Evolutionary conservation across 2,113 vertebrate species (phyloP), one percentile per base, ranked within the genome.

Genomic region (Petromus typicus): DNA sequence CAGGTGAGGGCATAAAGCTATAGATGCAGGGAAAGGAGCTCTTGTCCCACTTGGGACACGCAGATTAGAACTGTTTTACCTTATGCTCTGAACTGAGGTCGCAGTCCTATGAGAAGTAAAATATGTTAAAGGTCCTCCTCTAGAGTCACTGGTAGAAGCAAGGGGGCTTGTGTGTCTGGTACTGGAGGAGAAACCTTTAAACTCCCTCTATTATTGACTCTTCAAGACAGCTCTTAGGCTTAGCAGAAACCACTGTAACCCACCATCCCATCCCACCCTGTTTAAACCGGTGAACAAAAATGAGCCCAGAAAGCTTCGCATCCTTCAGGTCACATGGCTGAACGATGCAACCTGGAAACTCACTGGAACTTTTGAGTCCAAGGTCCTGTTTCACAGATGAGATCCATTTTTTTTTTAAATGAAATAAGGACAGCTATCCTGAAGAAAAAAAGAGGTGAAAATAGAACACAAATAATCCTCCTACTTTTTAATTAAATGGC

Each of bases 401-500:
- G 32, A 82, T 59, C 9, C 18, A 32, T 30, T 61, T 80, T 34
- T n/a, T 76, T 90, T 66, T 23, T 1, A 54, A 90, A 88, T 73
- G 11, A 86, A 91, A 56, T 67, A 57, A 86, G 73, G 45, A 93
- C 89, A 93, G 40, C 66, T 84, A 25, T 80, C 45, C 22, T 73
- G 37, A 91, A 63, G 40, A 95, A 94, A n/a, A 37, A 37, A 59
- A 25, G 56, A 94, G 43, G 37, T 82, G 85, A 82, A 93, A 61
- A 67, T 59, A 40, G 48, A 73, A 17, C 73, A 45, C 63, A 81
- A 61, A 84, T 80, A 78, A 63, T 51, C 32, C 66, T n/a, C 43
- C 0, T 84, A 32, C 64, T 89, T 95, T 94, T 57, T 54, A 93
- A 97, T 94, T 56, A 89, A 96, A 97, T 96, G 66, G 48, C 75